Evolutionary conservation across 2,888 invertebrate species (phyloP).

Genomic region (Tromatobia lineatoria): DNA sequence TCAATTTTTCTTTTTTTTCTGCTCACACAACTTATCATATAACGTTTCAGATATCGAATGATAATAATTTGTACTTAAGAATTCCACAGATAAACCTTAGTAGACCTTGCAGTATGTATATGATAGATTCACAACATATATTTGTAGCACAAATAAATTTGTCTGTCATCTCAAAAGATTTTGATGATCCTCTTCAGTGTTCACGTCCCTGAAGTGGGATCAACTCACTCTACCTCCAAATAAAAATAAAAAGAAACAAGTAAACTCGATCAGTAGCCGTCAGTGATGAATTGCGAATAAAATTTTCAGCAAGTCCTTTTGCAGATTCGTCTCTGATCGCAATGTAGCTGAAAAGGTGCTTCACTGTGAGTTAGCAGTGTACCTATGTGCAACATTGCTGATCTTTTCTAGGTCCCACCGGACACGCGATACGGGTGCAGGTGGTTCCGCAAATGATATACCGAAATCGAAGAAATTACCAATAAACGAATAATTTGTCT

Average conservation of each 20-base stretch:
- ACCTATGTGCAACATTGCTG: conserved; percentile 19
- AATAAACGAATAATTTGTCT: no score
- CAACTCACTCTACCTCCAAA: conserved; percentile 10
- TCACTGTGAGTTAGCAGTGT: background rate
- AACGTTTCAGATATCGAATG: no score
- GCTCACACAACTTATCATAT: no score
- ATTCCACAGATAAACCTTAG: no score
- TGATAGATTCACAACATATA: background rate
- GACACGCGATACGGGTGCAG: no score
- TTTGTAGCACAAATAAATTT: conserved; percentile 12
- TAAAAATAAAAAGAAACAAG: conserved; percentile 39
- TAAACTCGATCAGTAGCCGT: conserved; percentile 63
- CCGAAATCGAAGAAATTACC: no score
- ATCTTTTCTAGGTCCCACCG: no score
- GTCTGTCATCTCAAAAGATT: conserved; percentile 9
- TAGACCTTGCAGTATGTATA: no score
- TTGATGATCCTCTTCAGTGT: conserved; percentile 37
- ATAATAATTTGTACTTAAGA: no score
- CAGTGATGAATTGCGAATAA: conserved; percentile 60
- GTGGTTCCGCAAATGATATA: no score
- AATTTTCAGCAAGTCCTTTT: conserved; percentile 52
- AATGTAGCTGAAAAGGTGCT: conserved; percentile 9
- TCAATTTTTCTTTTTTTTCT: no score
- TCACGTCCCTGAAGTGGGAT: background rate
- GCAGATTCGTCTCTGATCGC: conserved; percentile 23